phyloP scores from a whole-genome alignment of 1,140 invertebrate genomes.

The Bicyclus anynana region DNA sequence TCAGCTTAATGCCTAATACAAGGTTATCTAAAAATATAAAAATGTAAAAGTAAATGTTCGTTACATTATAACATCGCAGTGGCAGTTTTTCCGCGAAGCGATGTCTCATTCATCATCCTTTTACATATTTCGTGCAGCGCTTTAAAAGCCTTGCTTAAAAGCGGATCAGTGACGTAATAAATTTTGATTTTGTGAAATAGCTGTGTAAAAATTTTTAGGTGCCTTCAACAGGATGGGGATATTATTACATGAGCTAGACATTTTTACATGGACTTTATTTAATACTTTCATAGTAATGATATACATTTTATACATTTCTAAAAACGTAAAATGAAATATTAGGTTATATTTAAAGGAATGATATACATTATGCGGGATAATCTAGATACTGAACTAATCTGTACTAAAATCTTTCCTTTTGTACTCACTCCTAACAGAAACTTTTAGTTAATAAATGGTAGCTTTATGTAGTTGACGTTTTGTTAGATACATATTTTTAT shows the following conservation, averaged over 20 bases:
- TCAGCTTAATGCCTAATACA: too few species aligned
- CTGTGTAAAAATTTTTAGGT: not conserved
- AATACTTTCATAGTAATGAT: too few species aligned
- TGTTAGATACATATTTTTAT: too few species aligned
- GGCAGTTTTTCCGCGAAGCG: not conserved
- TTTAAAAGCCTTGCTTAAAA: constrained; percentile 7
- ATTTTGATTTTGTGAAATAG: constrained; percentile 5
- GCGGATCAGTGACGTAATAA: constrained; percentile 8
- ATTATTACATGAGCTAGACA: not conserved
- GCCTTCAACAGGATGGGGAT: not conserved
- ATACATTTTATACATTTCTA: too few species aligned
- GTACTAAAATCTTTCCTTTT: too few species aligned
- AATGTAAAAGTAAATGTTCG: not conserved
- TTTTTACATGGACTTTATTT: not conserved
- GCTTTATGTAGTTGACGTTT: too few species aligned
- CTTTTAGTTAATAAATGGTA: too few species aligned
- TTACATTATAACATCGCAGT: not conserved
- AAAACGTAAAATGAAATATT: too few species aligned
- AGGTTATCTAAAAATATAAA: not conserved
- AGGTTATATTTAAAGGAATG: too few species aligned
- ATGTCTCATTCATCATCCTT: constrained; percentile 5
- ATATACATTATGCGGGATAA: too few species aligned
- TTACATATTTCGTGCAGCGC: constrained; percentile 4
- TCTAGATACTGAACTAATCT: too few species aligned
- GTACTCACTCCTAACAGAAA: too few species aligned